Conservation (phyloP, 1,140 invertebrate genomes). For the Streblospio benedicti region DNA sequence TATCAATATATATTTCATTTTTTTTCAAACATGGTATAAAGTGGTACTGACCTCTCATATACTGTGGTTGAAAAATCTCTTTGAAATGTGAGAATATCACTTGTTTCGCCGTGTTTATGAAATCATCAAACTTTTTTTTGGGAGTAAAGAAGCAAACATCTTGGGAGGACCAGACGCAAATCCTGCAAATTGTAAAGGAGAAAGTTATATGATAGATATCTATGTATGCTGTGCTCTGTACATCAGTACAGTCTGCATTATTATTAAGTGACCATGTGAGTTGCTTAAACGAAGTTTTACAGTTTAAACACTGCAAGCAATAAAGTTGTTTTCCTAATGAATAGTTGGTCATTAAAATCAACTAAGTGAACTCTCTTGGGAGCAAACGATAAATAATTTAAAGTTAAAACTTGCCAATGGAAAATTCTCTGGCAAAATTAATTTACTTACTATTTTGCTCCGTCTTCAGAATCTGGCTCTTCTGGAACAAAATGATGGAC, state of each 20-base stretch:
- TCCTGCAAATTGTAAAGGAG: slow-evolving; percentile 29
- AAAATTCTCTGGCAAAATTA: too few relatives aligned
- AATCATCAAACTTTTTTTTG: slow-evolving; percentile 58
- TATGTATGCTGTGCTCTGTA: not conserved
- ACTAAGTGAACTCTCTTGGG: too few relatives aligned
- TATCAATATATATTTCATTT: too few relatives aligned
- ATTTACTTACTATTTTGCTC: too few relatives aligned
- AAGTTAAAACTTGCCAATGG: too few relatives aligned
- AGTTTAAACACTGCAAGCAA: not conserved
- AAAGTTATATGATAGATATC: not conserved
- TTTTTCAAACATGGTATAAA: too few relatives aligned
- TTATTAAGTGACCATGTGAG: too few relatives aligned
- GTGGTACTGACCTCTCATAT: too few relatives aligned
- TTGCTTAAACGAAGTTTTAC: not conserved
- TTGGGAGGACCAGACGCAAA: slow-evolving; percentile 67
- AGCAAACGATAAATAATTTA: too few relatives aligned
- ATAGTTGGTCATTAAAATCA: not conserved
- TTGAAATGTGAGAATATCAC: slow-evolving; percentile 66
- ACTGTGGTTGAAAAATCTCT: not conserved
- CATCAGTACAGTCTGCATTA: not conserved
- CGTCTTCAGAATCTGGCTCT: too few relatives aligned
- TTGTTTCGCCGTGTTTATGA: slow-evolving; percentile 62
- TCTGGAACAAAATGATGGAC: too few relatives aligned
- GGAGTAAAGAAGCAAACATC: slow-evolving; percentile 65
- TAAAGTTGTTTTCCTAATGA: not conserved